A percentile compares a stretch with the other conserved stretches of the same genome.
These are phyloP conservation scores for Ammodytes marinus DNA, from an alignment of 2,113 vertebrate species.

Conservation along the genomic window DNA sequence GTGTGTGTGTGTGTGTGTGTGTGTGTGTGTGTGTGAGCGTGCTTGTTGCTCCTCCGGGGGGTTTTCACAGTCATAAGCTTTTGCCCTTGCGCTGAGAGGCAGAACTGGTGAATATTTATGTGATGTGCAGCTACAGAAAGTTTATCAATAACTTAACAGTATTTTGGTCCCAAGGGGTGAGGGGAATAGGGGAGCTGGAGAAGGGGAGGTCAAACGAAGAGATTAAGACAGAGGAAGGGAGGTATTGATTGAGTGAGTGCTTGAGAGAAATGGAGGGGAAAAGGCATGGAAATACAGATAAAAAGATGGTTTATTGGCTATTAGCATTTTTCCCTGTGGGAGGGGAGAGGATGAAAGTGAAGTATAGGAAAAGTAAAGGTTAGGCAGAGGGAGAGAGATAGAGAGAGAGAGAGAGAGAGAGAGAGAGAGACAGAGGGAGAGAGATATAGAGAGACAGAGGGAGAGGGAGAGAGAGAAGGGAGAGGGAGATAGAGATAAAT, in stretches of 20 bases:
- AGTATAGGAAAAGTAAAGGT: constrained; percentile 54
- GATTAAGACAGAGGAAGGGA: constrained; percentile 10
- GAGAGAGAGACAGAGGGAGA: constrained; percentile 23
- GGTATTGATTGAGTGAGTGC: background rate
- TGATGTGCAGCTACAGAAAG: constrained; percentile 59
- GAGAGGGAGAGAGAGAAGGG: constrained; percentile 31
- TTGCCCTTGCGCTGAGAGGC: constrained; percentile 61
- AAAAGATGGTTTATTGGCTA: constrained; percentile 10
- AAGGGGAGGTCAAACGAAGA: constrained; percentile 36
- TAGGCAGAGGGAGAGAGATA: constrained; percentile 17
- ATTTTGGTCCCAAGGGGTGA: constrained; percentile 38
- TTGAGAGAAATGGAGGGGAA: constrained; percentile 8
- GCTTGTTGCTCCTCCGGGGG: constrained; percentile 48
- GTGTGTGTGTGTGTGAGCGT: constrained; percentile 1
- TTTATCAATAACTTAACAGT: constrained; percentile 76
- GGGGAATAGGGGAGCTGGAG: background rate
- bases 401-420: constrained; percentile 23
- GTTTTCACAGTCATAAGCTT: constrained; percentile 67
- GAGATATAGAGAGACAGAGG: constrained; percentile 48
- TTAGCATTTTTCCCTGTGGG: constrained; percentile 28
- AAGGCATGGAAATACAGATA: background rate
- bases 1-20: constrained; percentile 25
- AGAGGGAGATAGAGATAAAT: constrained; percentile 37
- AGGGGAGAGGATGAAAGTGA: constrained; percentile 36
- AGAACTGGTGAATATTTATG: constrained; percentile 74